These are phyloP conservation scores for Tribolium madens DNA, from an alignment of 1,140 invertebrate genomes.

Conservation along the genomic window DNA sequence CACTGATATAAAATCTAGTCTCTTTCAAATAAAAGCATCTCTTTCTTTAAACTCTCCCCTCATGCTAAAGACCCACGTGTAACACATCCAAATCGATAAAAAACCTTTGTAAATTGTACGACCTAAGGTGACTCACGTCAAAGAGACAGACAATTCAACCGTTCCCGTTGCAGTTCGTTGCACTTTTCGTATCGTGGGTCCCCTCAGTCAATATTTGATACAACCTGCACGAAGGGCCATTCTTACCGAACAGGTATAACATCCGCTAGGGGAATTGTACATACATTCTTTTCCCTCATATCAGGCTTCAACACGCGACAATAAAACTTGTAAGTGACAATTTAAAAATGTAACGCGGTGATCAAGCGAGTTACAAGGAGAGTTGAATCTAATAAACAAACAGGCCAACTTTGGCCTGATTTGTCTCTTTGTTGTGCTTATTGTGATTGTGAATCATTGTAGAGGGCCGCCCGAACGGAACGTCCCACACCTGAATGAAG, in stretches of 20 bases:
- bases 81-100: neutral
- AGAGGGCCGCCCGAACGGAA: neutral
- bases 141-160: neutral
- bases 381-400: slow-evolving; percentile 16
- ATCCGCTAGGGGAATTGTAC: neutral
- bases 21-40: neutral
- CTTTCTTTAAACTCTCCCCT: neutral
- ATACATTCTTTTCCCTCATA: neutral
- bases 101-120: neutral
- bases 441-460: slow-evolving; percentile 4
- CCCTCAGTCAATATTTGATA: slow-evolving; percentile 9
- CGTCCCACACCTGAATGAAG: neutral
- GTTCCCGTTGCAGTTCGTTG: slow-evolving; percentile 34
- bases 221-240: slow-evolving; percentile 2
- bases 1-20: too few relatives aligned
- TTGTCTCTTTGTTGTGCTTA: slow-evolving; percentile 9
- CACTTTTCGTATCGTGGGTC: neutral
- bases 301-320: neutral
- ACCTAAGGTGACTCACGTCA: slow-evolving; percentile 2
- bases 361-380: slow-evolving; percentile 24
- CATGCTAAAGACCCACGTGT: slow-evolving; percentile 12
- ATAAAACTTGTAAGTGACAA: neutral
- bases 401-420: slow-evolving; percentile 27
- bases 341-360: slow-evolving; percentile 21
- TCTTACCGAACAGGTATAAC: neutral